Evolutionary conservation across 2,113 vertebrate genomes (phyloP).

Genomic region (Hypanus sabinus): DNA sequence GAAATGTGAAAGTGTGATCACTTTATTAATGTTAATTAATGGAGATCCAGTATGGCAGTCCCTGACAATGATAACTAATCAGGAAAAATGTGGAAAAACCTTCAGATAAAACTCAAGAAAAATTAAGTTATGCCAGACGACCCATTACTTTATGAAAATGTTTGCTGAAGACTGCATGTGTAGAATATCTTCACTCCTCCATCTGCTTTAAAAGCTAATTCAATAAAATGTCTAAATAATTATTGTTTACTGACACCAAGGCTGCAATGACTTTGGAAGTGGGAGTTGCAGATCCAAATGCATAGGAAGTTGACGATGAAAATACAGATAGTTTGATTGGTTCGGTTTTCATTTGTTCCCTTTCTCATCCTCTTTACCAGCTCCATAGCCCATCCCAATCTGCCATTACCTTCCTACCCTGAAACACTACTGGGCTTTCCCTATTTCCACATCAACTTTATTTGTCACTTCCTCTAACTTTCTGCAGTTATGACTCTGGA

Average conservation of each 20-base stretch:
- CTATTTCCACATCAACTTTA: neutral
- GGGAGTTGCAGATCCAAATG: neutral
- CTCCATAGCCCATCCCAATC: neutral
- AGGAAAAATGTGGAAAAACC: too few species aligned
- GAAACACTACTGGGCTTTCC: too few species aligned
- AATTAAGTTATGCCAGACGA: too few species aligned
- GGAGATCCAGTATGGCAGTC: too few species aligned
- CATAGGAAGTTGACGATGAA: neutral
- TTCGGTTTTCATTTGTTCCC: neutral
- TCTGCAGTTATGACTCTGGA: slow-evolving; percentile 56
- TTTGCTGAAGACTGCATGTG: neutral
- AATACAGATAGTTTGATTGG: neutral
- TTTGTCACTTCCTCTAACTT: slow-evolving; percentile 2
- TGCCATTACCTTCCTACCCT: too few species aligned
- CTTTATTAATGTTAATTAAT: too few species aligned
- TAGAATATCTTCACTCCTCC: neutral
- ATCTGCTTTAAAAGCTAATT: neutral
- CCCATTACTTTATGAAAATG: too few species aligned
- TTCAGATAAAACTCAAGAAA: too few species aligned
- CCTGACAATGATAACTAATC: too few species aligned
- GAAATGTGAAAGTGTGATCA: too few species aligned
- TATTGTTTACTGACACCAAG: neutral
- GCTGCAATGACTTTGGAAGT: neutral
- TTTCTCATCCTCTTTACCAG: neutral
- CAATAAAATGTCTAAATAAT: neutral